Percentiles rank a stretch among this genome's conserved stretches.
These are phyloP conservation scores for Maccullochella peelii DNA, from an alignment of 2,113 vertebrate species.

Conservation along the genomic window DNA sequence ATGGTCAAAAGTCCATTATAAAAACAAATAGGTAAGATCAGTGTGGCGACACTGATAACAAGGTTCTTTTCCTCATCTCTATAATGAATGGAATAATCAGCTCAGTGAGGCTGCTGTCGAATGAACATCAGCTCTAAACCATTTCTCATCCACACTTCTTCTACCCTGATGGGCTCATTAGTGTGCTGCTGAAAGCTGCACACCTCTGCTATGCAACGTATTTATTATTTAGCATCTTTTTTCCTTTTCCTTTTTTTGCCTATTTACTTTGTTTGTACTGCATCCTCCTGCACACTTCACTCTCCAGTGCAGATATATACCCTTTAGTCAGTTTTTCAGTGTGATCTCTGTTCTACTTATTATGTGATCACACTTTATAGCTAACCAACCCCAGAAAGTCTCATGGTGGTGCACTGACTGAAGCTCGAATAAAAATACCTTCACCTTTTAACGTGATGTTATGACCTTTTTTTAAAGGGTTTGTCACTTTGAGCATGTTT, in stretches of 20 bases:
- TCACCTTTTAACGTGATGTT: too few relatives aligned
- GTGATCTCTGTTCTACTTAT: background rate
- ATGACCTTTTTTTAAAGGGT: constrained; percentile 30
- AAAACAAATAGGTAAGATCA: constrained; percentile 49
- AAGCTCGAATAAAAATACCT: background rate
- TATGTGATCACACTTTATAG: background rate
- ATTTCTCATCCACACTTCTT: constrained; percentile 58
- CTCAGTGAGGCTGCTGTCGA: constrained; percentile 56
- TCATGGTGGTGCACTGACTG: background rate
- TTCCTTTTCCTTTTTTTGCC: constrained; percentile 13
- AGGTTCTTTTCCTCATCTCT: constrained; percentile 49
- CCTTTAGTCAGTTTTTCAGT: background rate
- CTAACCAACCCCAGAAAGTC: background rate
- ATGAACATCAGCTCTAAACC: constrained; percentile 52
- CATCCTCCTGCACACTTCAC: constrained; percentile 10
- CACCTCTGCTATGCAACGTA: constrained; percentile 46
- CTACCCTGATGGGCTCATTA: constrained; percentile 73
- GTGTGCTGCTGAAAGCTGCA: constrained; percentile 50
- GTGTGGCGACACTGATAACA: constrained; percentile 54
- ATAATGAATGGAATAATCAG: constrained; percentile 71
- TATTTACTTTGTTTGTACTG: constrained; percentile 16
- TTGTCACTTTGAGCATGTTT: background rate
- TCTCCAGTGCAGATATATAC: background rate
- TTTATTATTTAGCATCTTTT: constrained; percentile 64
- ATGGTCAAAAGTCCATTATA: constrained; percentile 54